Base-by-base conservation (phyloP, 2,888 invertebrate genomes). In the Erebia ligea region DNA sequence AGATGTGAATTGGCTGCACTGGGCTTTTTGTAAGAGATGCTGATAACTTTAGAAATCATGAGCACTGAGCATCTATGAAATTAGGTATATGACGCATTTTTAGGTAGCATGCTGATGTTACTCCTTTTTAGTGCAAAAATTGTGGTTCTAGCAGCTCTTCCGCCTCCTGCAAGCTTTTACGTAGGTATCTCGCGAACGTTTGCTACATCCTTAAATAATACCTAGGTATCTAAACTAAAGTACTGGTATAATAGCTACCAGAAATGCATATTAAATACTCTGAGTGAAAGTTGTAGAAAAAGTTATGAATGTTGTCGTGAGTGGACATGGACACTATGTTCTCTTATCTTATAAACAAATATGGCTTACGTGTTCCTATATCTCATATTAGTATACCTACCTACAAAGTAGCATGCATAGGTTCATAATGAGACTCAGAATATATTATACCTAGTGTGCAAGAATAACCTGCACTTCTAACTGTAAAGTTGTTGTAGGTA, bases 211-310 rank as follows among this genome's bases (percentile, higher is more conserved):
- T 50, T 50, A 50, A 34, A 34, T 34, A 54, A 2, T 61, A 63
- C 11, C 21, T 50, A 50, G 42, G 42, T 61, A 50, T 17, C 42
- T 61, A 42, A 40, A 59, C 42, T 45, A 48, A 62, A 62, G 62
- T 62, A 62, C 48, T 48, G 48, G 25, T 61, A 61, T 45, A 61
- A 19, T 62, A 21, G 59, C 40, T 62, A 62, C 62, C 62, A 62
- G 62, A 62, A 62, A 62, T 62, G 21, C 21, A 48, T 59, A 42
- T 0, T 45, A 3, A 5, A 0, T 52, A 19, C 48, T 19, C 13
- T 64, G 19, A 59, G 65, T 54, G 65, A 69, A 65, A 69, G 59
- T 69, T 69, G 17, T 58, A n/a, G n/a, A 69, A 64, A 69, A 63
- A 48, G 50, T 52, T 64, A 64, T 54, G 34, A 17, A 21, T 54